Evolutionary conservation across 2,113 vertebrate genomes (phyloP), one percentile per base, ranked within the genome.

Genomic region (Motacilla alba): DNA sequence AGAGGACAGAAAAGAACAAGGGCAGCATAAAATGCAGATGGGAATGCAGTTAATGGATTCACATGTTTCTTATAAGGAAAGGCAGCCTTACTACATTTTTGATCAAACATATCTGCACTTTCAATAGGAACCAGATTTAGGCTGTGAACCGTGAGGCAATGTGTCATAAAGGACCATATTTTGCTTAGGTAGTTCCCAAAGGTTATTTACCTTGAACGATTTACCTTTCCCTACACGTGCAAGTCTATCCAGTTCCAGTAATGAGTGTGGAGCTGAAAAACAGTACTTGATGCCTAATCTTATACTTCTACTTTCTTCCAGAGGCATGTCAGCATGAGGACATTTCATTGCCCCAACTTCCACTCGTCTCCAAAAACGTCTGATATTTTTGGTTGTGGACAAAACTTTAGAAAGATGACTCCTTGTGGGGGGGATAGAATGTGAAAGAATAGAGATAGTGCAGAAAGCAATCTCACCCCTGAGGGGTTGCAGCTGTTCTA

Each of bases 11-110:
- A 79, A 93, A 92, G 81, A 72, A 2, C 6, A n/a, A 43, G 43
- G 55, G 28, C 11, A 23, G 64, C 96, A 96, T 87, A 83, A 89
- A 94, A 95, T 83, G 73, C 93, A 95, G 83, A 87, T 80, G 79
- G 60, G 52, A 90, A 70, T 91, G 72, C 0, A 9, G 33, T 77
- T 60, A 67, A 72, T 46, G 28, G 79, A 59, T 35, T 59, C 56
- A 53, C 60, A 49, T 67, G 41, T 3, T 93, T 94, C 52, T 86
- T 60, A 75, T 75, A 81, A 22, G 44, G 41, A 52, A 92, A 92
- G 33, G 64, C 47, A 96, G 59, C 27, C 68, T 64, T 59, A 56
- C 43, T 87, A 73, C 56, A 68, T 82, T 90, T 83, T 78, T 60
- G 60, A 60, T 60, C 27, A 31, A 90, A 70, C 10, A 5, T 86